Evolutionary conservation across 2,797 vertebrate species (phyloP), one percentile per base, ranked within the genome.

Genomic region (Trachurus trachurus): DNA sequence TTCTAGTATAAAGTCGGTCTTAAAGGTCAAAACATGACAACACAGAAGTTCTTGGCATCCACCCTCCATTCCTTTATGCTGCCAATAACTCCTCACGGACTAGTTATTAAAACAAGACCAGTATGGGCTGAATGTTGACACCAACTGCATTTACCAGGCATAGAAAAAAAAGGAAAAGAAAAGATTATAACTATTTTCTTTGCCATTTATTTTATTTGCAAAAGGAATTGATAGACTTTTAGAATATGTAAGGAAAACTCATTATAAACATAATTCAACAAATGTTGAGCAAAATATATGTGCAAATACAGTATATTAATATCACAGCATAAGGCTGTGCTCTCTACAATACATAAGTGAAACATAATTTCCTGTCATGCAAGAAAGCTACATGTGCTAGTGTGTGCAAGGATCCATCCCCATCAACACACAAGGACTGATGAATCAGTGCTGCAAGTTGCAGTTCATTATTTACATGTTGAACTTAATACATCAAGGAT

Each of bases 21-120:
- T 50, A 57, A 87, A 78, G 71, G 77, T 85, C 71, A 78, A 34
- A 62, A 58, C 34, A 66, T 45, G 31, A 54, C 65, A 81, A 62
- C 13, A 61, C 47, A 62, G 26, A 67, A 77, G 64, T 81, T 86
- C 47, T 77, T 77, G 49, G 66, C 59, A 81, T 78, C 68, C 62
- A 63, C 34, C 62, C 72, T 56, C 40, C 19, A 47, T 22, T 68
- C 37, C 53, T 52, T 12, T n/a, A 4, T 54, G 3, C 60, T 54
- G 49, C 53, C 74, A 82, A 77, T 22, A 80, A 71, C 66, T 71
- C 16, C 21, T 67, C 45, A 2, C 8, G 42, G 11, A 74, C 19
- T 57, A 26, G 26, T 26, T 26, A 26, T 26, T 26, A 26, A 26
- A 26, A 26, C 26, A 26, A 26, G 26, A 26, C 26, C 26, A 26